These are phyloP conservation scores for Cryptomyrus ogoouensis DNA, from an alignment of 2,113 vertebrate species.

Conservation along the genomic window DNA sequence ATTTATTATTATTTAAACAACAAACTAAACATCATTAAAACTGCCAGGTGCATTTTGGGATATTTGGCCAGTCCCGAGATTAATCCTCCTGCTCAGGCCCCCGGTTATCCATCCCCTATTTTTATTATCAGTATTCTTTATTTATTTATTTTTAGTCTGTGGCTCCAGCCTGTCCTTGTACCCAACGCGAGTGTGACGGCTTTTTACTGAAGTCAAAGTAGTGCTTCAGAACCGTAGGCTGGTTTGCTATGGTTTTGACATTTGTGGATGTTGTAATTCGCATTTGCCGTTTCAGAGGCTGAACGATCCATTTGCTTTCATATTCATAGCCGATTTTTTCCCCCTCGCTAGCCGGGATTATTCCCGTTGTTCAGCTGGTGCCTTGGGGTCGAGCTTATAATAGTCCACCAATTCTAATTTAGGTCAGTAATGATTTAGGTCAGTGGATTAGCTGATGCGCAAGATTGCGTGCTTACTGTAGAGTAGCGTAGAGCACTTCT, in stretches of 20 bases:
- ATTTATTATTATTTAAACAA: neutral
- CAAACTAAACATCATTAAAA: neutral
- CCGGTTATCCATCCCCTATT: neutral
- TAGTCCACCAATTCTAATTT: constrained; percentile 39
- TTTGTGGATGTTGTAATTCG: constrained; percentile 26
- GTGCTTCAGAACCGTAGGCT: constrained; percentile 11
- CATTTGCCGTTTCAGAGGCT: constrained; percentile 29
- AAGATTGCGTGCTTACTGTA: constrained; percentile 16
- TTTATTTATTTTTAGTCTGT: neutral
- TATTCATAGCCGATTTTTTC: constrained; percentile 25
- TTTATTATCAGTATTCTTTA: neutral
- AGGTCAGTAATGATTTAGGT: constrained; percentile 21
- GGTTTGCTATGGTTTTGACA: constrained; percentile 7
- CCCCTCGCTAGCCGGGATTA: constrained; percentile 22
- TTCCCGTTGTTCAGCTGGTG: constrained; percentile 31
- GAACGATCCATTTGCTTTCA: neutral
- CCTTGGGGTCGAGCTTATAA: constrained; percentile 41
- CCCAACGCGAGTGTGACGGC: constrained; percentile 10
- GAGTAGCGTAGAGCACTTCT: constrained; percentile 20
- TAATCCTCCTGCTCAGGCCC: neutral
- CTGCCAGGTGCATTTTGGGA: neutral
- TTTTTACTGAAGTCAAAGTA: constrained; percentile 19
- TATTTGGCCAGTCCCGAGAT: neutral
- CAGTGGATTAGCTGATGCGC: constrained; percentile 30
- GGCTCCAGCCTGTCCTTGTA: constrained; percentile 10